Percentiles rank a stretch among this genome's conserved stretches.
These are phyloP conservation scores for Hyles euphorbiae DNA, from an alignment of 1,140 invertebrate genomes.

Conservation along the genomic window DNA sequence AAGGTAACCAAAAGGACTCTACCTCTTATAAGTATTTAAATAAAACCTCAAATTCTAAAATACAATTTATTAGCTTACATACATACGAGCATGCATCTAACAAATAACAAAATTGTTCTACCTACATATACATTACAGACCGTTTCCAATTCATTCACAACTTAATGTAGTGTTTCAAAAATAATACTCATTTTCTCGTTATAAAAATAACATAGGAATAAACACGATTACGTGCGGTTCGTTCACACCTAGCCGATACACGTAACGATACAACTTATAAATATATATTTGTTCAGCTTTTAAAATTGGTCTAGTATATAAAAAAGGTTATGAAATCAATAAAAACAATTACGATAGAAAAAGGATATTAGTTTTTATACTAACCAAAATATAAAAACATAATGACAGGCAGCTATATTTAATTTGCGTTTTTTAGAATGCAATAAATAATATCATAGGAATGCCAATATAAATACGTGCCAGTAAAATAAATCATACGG, in stretches of 20 bases:
- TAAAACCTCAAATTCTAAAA: conserved; percentile 14
- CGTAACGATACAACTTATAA: not conserved
- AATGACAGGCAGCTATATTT: no score
- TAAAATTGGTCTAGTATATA: no score
- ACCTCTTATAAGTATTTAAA: not conserved
- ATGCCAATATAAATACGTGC: no score
- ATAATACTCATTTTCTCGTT: not conserved
- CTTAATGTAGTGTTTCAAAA: not conserved
- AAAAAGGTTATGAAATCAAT: no score
- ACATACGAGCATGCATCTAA: conserved; percentile 24
- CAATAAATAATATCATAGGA: no score
- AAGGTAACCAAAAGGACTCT: not conserved
- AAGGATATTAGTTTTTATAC: no score
- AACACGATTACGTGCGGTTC: not conserved
- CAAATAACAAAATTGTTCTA: conserved; percentile 28
- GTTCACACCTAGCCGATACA: conserved; percentile 2
- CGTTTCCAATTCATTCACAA: conserved; percentile 3
- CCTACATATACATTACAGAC: conserved; percentile 9
- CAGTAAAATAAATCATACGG: no score
- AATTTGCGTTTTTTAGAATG: no score
- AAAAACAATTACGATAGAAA: no score
- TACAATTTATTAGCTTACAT: conserved; percentile 22
- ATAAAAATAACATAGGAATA: not conserved
- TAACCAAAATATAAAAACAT: no score
- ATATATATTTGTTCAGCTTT: no score